These are phyloP conservation scores for Holothuria scabra DNA, from an alignment of 53 echinoderm and acorn worm species.

Conservation along the genomic window DNA sequence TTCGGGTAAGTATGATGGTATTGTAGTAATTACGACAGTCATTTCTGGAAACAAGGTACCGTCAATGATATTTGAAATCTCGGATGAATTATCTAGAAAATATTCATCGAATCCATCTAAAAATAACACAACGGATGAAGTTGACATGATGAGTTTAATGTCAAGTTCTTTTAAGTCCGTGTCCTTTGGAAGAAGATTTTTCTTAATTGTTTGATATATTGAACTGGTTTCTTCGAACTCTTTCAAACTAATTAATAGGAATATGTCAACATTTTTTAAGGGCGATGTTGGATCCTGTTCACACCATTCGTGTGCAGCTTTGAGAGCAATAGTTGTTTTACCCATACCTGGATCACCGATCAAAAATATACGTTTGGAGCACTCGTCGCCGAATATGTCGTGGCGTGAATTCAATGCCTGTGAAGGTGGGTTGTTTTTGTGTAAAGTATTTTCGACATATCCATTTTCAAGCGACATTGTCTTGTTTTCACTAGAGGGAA, in stretches of 20 bases:
- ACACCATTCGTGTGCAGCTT: neutral
- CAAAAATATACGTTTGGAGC: no score
- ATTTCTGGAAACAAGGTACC: no score
- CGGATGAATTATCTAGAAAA: no score
- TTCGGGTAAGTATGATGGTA: no score
- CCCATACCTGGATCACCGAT: constrained; percentile 24
- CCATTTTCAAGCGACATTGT: no score
- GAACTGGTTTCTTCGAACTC: neutral
- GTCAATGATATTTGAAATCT: no score
- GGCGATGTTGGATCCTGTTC: neutral
- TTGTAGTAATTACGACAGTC: no score
- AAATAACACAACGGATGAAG: neutral
- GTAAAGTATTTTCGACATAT: no score
- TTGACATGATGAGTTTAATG: neutral
- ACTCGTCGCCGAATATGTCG: no score
- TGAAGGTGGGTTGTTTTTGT: no score
- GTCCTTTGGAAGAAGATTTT: neutral
- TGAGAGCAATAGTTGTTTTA: neutral
- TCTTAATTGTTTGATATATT: neutral
- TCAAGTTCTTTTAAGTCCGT: neutral
- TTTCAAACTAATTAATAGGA: neutral
- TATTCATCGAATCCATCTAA: constrained; percentile 21
- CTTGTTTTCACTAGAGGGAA: no score
- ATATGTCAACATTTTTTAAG: neutral
- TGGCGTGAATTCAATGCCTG: no score